These are phyloP conservation scores for Zootermopsis nevadensis DNA, from an alignment of 2,888 invertebrate species.

Conservation along the genomic window DNA sequence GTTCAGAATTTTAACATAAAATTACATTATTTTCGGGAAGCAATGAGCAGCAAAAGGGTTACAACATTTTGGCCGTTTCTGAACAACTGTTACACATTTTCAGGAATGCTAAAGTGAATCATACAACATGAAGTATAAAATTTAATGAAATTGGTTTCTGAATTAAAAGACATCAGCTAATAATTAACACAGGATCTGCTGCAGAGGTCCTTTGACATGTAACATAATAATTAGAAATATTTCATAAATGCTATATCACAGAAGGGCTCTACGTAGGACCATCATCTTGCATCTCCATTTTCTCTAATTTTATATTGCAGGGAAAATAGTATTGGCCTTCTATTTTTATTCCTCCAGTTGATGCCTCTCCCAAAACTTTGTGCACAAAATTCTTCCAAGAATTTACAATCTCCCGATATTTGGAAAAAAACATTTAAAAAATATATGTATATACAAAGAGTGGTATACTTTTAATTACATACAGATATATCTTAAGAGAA, in stretches of 20 bases:
- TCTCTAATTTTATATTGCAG: not conserved
- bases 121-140: not conserved
- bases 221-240: conserved; percentile 7
- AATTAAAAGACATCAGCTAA: not conserved
- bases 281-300: not conserved
- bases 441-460: conserved; percentile 6
- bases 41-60: no score
- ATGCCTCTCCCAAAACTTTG: not conserved
- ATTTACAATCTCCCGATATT: not conserved
- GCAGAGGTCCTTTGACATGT: not conserved
- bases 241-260: conserved; percentile 28
- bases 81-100: not conserved
- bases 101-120: not conserved
- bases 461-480: not conserved
- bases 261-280: conserved; percentile 24
- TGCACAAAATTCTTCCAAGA: not conserved
- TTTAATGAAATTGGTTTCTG: not conserved
- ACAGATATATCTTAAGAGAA: not conserved
- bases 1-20: no score
- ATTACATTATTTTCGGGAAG: no score
- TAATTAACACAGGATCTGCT: not conserved
- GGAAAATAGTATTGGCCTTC: not conserved
- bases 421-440: conserved; percentile 33
- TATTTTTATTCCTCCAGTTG: not conserved
- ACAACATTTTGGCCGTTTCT: conserved; percentile 6